Evolutionary conservation across 2,113 vertebrate species (phyloP).

Genomic region (Rissa tridactyla): DNA sequence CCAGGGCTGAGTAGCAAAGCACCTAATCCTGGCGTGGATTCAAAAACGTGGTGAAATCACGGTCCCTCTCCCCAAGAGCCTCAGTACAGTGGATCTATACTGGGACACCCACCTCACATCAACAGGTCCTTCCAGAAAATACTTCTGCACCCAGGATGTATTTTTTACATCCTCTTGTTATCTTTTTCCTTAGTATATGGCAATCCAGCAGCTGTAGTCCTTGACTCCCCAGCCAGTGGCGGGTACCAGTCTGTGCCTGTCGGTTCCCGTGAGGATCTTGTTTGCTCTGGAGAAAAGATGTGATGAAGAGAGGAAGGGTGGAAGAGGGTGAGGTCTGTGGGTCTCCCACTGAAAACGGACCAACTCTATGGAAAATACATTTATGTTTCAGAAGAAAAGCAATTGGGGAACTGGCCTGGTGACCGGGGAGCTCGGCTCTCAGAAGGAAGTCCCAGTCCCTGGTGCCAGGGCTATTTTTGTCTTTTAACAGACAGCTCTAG

Average conservation of each 20-base stretch:
- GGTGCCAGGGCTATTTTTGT: constrained; percentile 19
- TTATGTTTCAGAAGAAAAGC: background rate
- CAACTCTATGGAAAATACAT: background rate
- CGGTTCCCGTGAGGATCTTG: background rate
- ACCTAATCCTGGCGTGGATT: background rate
- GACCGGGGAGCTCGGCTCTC: background rate
- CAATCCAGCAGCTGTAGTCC: background rate
- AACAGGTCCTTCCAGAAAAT: background rate
- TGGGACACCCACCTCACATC: background rate
- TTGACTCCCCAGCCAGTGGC: background rate
- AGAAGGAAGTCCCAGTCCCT: background rate
- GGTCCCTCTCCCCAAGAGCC: background rate
- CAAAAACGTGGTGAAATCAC: background rate
- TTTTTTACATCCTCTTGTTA: background rate
- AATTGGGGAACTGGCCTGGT: background rate
- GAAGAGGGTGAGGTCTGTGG: background rate
- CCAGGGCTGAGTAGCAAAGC: background rate
- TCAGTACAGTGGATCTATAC: background rate
- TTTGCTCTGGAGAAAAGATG: background rate
- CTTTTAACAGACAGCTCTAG: background rate
- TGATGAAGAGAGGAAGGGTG: background rate
- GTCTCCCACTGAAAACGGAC: background rate
- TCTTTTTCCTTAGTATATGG: background rate
- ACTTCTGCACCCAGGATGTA: background rate
- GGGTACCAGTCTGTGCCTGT: background rate